Conservation (phyloP, 2,888 invertebrate species). For the Pristionchus arcanus region DNA sequence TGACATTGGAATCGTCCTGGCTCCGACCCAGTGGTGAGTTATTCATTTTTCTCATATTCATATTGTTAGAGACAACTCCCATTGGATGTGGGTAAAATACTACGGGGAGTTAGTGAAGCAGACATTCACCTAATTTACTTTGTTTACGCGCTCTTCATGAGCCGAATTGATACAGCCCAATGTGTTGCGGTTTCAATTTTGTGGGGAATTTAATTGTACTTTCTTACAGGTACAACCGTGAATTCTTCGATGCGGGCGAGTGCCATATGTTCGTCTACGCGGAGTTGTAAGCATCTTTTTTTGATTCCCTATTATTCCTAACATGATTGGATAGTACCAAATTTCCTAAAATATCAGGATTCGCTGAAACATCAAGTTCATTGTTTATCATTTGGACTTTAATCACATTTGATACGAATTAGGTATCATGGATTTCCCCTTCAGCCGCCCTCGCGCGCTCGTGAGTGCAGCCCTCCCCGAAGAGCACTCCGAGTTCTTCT, state of each 20-base stretch:
- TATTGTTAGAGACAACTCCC: background rate
- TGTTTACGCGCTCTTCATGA: too few species aligned
- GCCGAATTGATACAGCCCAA: too few species aligned
- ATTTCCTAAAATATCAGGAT: background rate
- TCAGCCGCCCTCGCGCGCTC: background rate
- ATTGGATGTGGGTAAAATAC: background rate
- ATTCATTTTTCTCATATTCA: too few species aligned
- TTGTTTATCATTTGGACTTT: too few species aligned
- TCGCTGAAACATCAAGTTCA: too few species aligned
- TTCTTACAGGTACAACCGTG: conserved; percentile 1
- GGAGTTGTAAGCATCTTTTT: background rate
- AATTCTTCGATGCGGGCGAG: background rate
- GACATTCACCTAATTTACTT: too few species aligned
- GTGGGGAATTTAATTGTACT: background rate
- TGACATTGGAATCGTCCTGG: background rate
- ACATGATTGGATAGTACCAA: too few species aligned
- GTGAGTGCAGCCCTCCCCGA: background rate
- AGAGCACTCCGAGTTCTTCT: background rate
- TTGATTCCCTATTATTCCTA: background rate
- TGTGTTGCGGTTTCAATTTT: too few species aligned
- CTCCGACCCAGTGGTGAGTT: background rate
- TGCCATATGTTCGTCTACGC: background rate
- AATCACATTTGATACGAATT: too few species aligned
- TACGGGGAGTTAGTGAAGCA: background rate
- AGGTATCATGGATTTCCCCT: background rate